Base-by-base conservation (phyloP, 53 echinoderm and acorn worm species). In the Mesocentrotus franciscanus region DNA sequence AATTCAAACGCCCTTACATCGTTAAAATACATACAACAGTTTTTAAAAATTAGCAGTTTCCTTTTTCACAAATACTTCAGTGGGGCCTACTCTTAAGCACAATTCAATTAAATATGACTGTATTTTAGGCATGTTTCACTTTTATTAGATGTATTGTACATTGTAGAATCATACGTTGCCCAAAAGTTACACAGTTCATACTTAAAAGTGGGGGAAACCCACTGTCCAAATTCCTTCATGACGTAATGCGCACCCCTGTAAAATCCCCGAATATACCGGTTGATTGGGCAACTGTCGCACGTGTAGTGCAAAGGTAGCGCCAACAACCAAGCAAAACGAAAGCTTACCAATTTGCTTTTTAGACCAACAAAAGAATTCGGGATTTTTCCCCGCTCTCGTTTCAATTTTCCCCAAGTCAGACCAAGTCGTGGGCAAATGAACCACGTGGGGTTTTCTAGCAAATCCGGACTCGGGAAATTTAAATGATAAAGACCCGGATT, bases 301-400 rank as follows among this genome's bases (percentile, higher is more conserved):
- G 42, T 81, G 42, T 18, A 20, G 11, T 4, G 42, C 81, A 16
- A 4, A 36, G 1, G 20, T 64, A 42, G 36, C 36, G 81, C 42
- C 81, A 49, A 36, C 7, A 42, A 81, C 20, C 42, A 42, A 39
- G 81, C 81, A 42, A 81, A 81, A 39, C 81, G 39, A 81, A 81
- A 81, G 36, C 29, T 81, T 81, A 39, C 42, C 36, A 33, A 16
- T 64, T 27, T 33, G 76, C 32, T 27, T 13, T 30, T 27, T 33
- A 3, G 29, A 76, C 30, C 76, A 36, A 81, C 36, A 20, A 90
- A 90, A 90, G 90, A 59, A 90, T 58, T 60, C 58, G 90, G 90
- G 90, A 90, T 90, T 90, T 90, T 90, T 90, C 90, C 90, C 90
- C 60, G 4, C n/a, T 30, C 58, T 27, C 29, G 32, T 60, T 90